Base-by-base conservation (phyloP, 2,113 vertebrate species). In the Cheilinus undulatus region DNA sequence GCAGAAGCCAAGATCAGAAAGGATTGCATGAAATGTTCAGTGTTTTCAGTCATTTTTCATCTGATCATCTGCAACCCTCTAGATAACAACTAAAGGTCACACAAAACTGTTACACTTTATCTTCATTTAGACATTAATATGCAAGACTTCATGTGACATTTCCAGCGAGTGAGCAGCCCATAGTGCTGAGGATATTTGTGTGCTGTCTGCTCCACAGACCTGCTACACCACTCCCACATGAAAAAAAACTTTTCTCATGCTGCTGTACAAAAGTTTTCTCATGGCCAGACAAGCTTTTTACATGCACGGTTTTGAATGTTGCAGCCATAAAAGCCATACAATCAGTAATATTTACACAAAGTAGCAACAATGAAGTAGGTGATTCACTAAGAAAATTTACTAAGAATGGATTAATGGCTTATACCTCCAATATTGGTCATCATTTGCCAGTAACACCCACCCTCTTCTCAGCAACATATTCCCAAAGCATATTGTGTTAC, bases 101-200 rank as follows among this genome's bases (percentile, higher is more conserved):
- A 28, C 34, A 53, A 59, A 69, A 43, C 57, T 61, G 34, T 78
- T 22, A 28, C 6, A 34, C 48, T 68, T 81, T 78, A 69, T 69
- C 68, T 80, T 74, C 69, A 77, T 74, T 69, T 72, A 80, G 72
- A 69, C 20, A 75, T 80, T 76, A 71, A 76, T 53, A 74, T 65
- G 72, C 79, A 75, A 72, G 76, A 69, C 38, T 69, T 68, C 48
- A 68, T 52, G 48, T 82, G 82, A 71, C 82, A 80, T 85, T 83
- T 85, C 52, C 49, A 34, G 14, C 57, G 57, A 28, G 24, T 43
- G 62, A 74, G 48, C 26, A 53, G 27, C 49, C 38, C n/a, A 14
- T 53, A 61, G 27, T 69, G 69, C 50, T 45, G 23, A 36, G 30
- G 13, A 12, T 61, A 27, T 69, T 57, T 62, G 70, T 56, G 45